phyloP scores from a whole-genome alignment of 2,113 vertebrate genomes.

The Potamarius usumacintae region DNA sequence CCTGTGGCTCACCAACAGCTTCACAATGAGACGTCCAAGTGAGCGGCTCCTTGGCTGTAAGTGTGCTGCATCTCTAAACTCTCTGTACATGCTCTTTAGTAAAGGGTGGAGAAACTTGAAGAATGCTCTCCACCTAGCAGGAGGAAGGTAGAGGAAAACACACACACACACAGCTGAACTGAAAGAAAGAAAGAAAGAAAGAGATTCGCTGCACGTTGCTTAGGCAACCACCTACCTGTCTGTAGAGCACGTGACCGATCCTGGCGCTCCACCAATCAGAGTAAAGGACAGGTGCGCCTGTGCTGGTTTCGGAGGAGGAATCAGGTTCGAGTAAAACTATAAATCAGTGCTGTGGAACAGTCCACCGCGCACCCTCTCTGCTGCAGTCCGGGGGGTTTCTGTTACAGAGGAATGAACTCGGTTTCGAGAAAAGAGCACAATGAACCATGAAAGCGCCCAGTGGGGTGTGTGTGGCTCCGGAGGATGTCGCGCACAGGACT shows the following conservation, averaged over 20 bases:
- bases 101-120: slow-evolving; percentile 39
- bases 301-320: slow-evolving; percentile 59
- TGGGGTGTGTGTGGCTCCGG: background rate
- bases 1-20: background rate
- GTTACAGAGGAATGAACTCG: no score
- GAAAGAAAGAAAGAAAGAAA: slow-evolving; percentile 24
- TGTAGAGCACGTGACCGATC: slow-evolving; percentile 50
- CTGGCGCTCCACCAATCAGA: slow-evolving; percentile 47
- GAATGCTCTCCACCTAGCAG: slow-evolving; percentile 45
- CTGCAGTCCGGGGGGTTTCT: background rate
- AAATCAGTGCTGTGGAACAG: slow-evolving; percentile 9
- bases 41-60: background rate
- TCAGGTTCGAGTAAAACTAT: slow-evolving; percentile 44
- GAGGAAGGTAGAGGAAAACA: background rate
- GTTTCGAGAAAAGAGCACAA: background rate
- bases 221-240: slow-evolving; percentile 51
- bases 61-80: slow-evolving; percentile 12
- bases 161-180: slow-evolving; percentile 13
- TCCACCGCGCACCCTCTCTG: background rate
- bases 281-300: slow-evolving; percentile 48
- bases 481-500: background rate
- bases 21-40: background rate
- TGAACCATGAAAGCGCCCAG: background rate
- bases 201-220: slow-evolving; percentile 38
- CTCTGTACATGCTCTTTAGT: slow-evolving; percentile 19